phyloP scores from a whole-genome alignment of 2,797 vertebrate genomes.

The Spea hammondii region DNA sequence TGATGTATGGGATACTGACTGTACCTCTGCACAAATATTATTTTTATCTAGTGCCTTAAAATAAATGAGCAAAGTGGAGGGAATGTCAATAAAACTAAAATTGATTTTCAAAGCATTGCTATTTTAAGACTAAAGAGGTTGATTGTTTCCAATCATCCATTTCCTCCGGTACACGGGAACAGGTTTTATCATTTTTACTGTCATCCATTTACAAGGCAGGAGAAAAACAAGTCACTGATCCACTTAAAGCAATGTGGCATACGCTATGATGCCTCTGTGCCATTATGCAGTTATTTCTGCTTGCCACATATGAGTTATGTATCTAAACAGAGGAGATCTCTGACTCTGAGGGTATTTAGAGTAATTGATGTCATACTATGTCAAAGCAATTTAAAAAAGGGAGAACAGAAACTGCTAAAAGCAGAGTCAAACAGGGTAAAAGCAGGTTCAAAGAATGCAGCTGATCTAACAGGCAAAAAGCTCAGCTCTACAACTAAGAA shows the following conservation, averaged over 20 bases:
- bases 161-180: not conserved
- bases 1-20: too few species aligned
- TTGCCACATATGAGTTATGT: slow-evolving; percentile 32
- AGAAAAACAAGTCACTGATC: slow-evolving; percentile 4
- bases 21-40: too few species aligned
- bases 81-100: too few species aligned
- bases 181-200: not conserved
- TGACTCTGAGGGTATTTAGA: slow-evolving; percentile 39
- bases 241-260: not conserved
- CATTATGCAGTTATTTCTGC: slow-evolving; percentile 32
- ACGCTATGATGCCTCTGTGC: not conserved
- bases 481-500: slow-evolving; percentile 33
- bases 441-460: slow-evolving; percentile 41
- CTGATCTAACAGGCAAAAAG: slow-evolving; percentile 30
- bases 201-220: not conserved
- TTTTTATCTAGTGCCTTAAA: too few species aligned
- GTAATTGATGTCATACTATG: slow-evolving; percentile 47
- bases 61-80: too few species aligned
- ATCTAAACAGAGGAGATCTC: slow-evolving; percentile 34
- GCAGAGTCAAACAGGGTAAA: slow-evolving; percentile 47
- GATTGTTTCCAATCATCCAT: not conserved
- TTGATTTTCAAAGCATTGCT: not conserved
- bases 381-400: slow-evolving; percentile 43
- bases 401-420: slow-evolving; percentile 44
- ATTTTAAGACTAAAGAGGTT: not conserved